Evolutionary conservation across 2,113 vertebrate genomes (phyloP), one percentile per base, ranked within the genome.

Genomic region (Sorex fumeus): DNA sequence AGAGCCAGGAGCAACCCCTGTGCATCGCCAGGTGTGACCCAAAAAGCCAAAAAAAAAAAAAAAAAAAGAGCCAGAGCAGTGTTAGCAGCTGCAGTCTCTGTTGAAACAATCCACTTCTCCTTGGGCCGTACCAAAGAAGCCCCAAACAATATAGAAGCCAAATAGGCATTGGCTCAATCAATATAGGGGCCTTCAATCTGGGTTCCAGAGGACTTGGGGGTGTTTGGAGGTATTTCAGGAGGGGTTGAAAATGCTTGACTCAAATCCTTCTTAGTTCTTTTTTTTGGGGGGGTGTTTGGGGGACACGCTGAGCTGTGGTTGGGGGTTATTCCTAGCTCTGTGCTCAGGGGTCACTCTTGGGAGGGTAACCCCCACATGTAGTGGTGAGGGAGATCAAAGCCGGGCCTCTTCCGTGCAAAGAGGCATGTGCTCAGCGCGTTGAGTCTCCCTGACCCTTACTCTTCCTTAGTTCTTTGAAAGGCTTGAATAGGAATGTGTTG

Each of bases 1-100:
- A 47, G 45, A 47, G 45, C 45, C 45, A 47, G 45, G 45, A 47
- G 45, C 6, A 47, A 47, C 45, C 45, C 45, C 45, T 47, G 45
- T 11, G 11, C 45, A 47, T 47, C 11, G 45, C 45, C 45, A 11
- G 45, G 45, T 47, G 45, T 47, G 45, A 47, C 45, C 45, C 45
- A 47, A 47, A 47, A 47, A 47, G 11, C 6, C 6, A 47, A 47
- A 47, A 47, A 40, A n/a, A n/a, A n/a, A n/a, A n/a, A n/a, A n/a
- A n/a, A n/a, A n/a, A n/a, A 75, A 80, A 83, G 47, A 74, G 23
- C 57, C 32, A 93, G 67, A 53, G 64, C 66, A 83, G 57, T 77
- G 32, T 45, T 87, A 81, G 70, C 81, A 78, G 45, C 74, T 69
- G 18, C 11, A 12, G 18, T 77, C 60, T 88, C 88, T 32, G 18